Evolutionary conservation across 2,113 vertebrate genomes (phyloP).

Genomic region (Oostethus manadensis): DNA sequence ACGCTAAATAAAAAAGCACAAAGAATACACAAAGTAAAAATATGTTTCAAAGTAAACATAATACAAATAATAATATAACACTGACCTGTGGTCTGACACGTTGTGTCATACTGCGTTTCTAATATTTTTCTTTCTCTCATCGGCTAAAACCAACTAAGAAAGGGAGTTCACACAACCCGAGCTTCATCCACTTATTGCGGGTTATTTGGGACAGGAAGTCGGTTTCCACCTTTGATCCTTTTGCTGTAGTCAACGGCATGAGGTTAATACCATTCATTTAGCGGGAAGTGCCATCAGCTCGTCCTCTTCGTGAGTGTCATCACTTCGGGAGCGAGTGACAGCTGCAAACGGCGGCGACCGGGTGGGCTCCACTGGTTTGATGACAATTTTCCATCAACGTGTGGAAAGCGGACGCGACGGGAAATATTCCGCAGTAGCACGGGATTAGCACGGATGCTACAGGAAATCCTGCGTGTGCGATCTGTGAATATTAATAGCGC

Average conservation of each 20-base stretch:
- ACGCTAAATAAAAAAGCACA: too few relatives aligned
- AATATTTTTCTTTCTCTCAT: too few relatives aligned
- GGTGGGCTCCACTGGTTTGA: background rate
- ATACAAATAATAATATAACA: too few relatives aligned
- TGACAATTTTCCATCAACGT: slow-evolving; percentile 4
- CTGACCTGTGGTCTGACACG: too few relatives aligned
- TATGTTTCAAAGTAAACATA: too few relatives aligned
- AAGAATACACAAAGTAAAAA: too few relatives aligned
- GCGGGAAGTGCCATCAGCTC: slow-evolving; percentile 24
- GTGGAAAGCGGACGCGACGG: slow-evolving; percentile 17
- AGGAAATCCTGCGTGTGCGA: slow-evolving; percentile 49
- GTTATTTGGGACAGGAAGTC: slow-evolving; percentile 3
- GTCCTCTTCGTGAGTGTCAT: slow-evolving; percentile 3
- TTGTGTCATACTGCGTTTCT: too few relatives aligned
- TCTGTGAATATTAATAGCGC: slow-evolving; percentile 55
- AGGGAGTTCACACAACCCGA: background rate
- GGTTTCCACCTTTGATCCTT: slow-evolving; percentile 11
- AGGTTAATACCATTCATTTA: slow-evolving; percentile 27
- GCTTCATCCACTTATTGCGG: background rate
- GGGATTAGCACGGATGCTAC: slow-evolving; percentile 51
- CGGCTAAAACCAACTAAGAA: background rate
- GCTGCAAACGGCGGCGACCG: background rate
- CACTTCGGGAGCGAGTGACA: slow-evolving; percentile 1
- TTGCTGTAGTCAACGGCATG: background rate
- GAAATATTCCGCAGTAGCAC: slow-evolving; percentile 24